These are phyloP conservation scores for Danio tinwini DNA, from an alignment of 2,797 vertebrate species.

Conservation along the genomic window DNA sequence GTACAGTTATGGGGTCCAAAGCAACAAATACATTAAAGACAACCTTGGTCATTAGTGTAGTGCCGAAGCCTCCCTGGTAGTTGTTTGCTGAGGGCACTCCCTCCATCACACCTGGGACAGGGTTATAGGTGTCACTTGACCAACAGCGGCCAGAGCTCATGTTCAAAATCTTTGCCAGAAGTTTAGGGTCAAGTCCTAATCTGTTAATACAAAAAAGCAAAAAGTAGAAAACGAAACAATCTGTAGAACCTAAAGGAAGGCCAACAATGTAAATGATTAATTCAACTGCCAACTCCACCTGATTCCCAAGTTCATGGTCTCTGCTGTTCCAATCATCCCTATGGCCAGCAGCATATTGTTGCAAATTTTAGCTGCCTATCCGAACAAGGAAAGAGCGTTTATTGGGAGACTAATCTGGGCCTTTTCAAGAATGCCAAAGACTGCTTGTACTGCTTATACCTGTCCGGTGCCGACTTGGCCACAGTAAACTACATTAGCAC, in stretches of 20 bases:
- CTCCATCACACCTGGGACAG: slow-evolving; percentile 99
- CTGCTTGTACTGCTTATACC: slow-evolving; percentile 73
- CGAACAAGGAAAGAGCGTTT: slow-evolving; percentile 57
- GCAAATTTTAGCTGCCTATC: slow-evolving; percentile 96
- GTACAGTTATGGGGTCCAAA: neutral
- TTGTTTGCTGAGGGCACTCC: slow-evolving; percentile 96
- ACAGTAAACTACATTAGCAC: slow-evolving; percentile 93
- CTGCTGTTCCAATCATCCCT: slow-evolving; percentile 97
- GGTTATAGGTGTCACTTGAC: slow-evolving; percentile 98
- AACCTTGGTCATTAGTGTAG: slow-evolving; percentile 98
- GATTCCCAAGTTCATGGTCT: slow-evolving; percentile 98
- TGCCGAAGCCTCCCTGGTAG: slow-evolving; percentile 97
- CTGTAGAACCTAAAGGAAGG: slow-evolving; percentile 40
- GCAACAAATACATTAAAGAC: slow-evolving; percentile 13
- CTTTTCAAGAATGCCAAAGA: neutral
- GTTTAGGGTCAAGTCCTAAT: slow-evolving; percentile 96
- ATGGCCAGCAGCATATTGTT: slow-evolving; percentile 99
- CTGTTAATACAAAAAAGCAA: slow-evolving; percentile 75
- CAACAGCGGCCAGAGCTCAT: slow-evolving; percentile 99
- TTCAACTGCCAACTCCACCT: slow-evolving; percentile 77
- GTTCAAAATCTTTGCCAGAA: slow-evolving; percentile 95
- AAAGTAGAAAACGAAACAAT: slow-evolving; percentile 68
- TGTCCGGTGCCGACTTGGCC: slow-evolving; percentile 95
- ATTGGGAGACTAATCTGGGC: slow-evolving; percentile 1
- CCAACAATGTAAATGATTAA: no score